These are phyloP conservation scores for Notiomystis cincta DNA, from an alignment of 2,113 vertebrate genomes.

Conservation along the genomic window DNA sequence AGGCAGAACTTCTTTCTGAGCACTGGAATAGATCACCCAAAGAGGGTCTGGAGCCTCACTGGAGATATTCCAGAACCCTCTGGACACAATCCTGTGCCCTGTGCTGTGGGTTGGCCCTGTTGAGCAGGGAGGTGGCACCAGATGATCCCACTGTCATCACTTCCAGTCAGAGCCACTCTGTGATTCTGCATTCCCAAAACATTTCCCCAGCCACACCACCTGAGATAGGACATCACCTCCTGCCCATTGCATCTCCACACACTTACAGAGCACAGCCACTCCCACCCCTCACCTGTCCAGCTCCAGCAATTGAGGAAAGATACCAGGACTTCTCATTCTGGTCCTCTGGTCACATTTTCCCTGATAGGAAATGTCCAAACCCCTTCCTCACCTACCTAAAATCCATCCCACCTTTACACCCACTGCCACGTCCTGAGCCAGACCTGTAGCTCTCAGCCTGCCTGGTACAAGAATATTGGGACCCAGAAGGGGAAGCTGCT, in stretches of 20 bases:
- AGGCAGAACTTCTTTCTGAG: not conserved
- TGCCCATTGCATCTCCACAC: not conserved
- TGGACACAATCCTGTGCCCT: not conserved
- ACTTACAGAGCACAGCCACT: not conserved
- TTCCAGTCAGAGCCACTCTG: not conserved
- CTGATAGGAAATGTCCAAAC: not conserved
- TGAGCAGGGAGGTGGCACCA: not conserved
- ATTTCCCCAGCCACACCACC: not conserved
- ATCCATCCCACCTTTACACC: rapidly evolving
- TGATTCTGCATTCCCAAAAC: not conserved
- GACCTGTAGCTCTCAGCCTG: not conserved
- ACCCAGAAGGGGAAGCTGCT: not conserved
- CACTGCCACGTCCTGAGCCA: not conserved
- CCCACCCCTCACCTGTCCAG: not conserved
- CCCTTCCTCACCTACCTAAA: not conserved
- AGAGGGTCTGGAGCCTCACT: not conserved
- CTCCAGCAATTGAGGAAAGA: not conserved
- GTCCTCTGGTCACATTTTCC: not conserved
- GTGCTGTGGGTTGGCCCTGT: not conserved
- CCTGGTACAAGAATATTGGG: too few species aligned
- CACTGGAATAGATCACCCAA: not conserved
- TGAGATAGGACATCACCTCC: not conserved
- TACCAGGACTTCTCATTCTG: not conserved
- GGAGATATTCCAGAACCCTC: not conserved
- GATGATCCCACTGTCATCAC: not conserved